Conservation (phyloP, 2,113 vertebrate genomes). For the Peromyscus leucopus region DNA sequence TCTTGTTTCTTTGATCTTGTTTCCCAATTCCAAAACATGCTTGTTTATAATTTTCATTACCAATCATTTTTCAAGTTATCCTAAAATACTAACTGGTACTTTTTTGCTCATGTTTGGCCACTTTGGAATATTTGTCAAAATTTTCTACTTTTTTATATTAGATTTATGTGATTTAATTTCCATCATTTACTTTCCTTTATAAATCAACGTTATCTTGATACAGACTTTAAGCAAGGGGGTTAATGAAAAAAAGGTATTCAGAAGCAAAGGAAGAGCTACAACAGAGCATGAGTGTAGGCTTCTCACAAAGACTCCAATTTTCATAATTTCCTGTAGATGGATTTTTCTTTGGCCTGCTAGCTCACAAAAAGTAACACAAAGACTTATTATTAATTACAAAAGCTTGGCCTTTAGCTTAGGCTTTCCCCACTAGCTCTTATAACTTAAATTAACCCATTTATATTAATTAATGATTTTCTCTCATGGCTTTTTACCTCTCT, state of each 20-base stretch:
- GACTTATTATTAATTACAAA: too few species aligned
- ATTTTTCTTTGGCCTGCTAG: not conserved
- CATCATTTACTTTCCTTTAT: not conserved
- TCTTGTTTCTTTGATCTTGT: not conserved
- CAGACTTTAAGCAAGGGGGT: not conserved
- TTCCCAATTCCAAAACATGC: not conserved
- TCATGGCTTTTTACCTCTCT: too few species aligned
- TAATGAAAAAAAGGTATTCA: not conserved
- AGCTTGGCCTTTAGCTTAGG: too few species aligned
- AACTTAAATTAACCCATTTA: too few species aligned
- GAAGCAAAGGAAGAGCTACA: not conserved
- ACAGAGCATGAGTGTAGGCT: not conserved
- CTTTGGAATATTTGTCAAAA: not conserved
- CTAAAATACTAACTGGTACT: not conserved
- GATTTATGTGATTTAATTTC: not conserved
- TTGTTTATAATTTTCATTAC: not conserved
- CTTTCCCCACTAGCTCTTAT: too few species aligned
- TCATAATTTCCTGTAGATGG: too few species aligned
- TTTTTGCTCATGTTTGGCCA: not conserved
- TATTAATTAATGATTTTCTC: too few species aligned
- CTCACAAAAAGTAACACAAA: too few species aligned
- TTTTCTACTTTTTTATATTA: not conserved
- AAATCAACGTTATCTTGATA: not conserved
- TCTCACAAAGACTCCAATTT: not conserved
- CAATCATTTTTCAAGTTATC: not conserved